phyloP scores from a whole-genome alignment of 2,888 invertebrate species.

The Sinodicranocentrus sp. region DNA sequence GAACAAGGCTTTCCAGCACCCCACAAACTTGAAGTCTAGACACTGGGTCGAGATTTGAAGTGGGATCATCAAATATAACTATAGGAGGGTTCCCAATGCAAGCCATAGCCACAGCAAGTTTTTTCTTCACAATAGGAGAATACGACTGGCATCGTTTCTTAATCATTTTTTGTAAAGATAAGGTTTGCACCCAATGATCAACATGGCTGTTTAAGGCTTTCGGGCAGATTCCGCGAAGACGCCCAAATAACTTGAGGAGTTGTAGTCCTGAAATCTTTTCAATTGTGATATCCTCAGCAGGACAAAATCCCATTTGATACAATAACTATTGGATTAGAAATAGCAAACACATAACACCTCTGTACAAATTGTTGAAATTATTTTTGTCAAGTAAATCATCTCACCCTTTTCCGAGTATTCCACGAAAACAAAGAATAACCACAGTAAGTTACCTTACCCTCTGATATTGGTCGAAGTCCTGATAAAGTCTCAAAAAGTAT shows the following conservation, averaged over 20 bases:
- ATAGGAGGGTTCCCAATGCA: constrained; percentile 62
- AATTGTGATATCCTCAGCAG: constrained; percentile 15
- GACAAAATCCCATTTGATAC: constrained; percentile 43
- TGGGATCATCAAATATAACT: constrained; percentile 59
- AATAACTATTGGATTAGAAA: constrained; percentile 11
- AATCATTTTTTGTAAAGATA: constrained; percentile 31
- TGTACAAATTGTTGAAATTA: too few relatives aligned
- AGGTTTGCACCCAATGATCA: constrained; percentile 38
- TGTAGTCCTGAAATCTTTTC: constrained; percentile 44
- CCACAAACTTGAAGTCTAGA: constrained; percentile 24
- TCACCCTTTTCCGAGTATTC: constrained; percentile 32
- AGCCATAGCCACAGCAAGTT: constrained; percentile 50
- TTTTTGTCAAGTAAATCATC: too few relatives aligned
- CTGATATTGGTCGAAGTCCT: constrained; percentile 29
- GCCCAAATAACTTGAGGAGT: constrained; percentile 50
- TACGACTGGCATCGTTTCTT: constrained; percentile 40
- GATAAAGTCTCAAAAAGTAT: constrained; percentile 53
- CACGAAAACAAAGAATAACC: constrained; percentile 45
- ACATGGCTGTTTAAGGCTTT: constrained; percentile 13
- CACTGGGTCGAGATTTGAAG: constrained; percentile 44
- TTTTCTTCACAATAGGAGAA: constrained; percentile 30
- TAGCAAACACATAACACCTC: background rate
- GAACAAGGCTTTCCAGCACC: constrained; percentile 21
- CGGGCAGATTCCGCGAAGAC: constrained; percentile 54
- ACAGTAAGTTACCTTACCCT: constrained; percentile 46